Conservation (phyloP, 1,140 invertebrate species). For the Pinna nobilis region DNA sequence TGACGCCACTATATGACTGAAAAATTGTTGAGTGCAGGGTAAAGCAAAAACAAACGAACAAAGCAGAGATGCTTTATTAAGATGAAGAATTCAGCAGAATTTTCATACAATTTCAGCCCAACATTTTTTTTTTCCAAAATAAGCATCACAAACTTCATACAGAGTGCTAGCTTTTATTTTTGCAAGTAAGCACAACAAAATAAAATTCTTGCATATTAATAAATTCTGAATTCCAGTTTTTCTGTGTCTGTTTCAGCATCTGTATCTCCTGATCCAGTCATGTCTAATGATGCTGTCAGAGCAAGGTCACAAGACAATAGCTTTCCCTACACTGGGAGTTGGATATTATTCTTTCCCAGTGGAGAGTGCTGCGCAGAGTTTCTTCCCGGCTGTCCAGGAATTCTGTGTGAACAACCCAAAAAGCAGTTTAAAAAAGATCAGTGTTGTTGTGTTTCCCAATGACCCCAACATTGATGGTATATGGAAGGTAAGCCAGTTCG, state of each 20-base stretch:
- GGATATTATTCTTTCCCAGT: background rate
- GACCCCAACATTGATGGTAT: background rate
- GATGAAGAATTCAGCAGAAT: too few relatives aligned
- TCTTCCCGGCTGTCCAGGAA: background rate
- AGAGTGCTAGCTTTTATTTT: too few relatives aligned
- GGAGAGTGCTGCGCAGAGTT: background rate
- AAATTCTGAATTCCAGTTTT: background rate
- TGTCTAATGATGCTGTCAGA: background rate
- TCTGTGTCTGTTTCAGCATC: background rate
- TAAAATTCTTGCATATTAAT: background rate
- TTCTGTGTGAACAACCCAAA: background rate
- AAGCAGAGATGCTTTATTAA: too few relatives aligned
- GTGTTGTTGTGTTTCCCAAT: background rate
- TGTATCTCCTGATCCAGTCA: background rate
- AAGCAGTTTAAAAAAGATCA: background rate
- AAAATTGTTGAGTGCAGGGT: too few relatives aligned
- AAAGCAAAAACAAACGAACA: too few relatives aligned
- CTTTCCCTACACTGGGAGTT: slow-evolving; percentile 6
- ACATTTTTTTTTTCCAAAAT: too few relatives aligned
- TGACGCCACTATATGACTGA: too few relatives aligned
- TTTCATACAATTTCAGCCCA: too few relatives aligned
- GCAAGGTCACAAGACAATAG: background rate
- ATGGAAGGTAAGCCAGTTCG: slow-evolving; percentile 4
- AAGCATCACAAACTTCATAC: background rate
- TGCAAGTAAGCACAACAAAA: too few relatives aligned